A percentile compares a stretch with the other conserved stretches of the same genome.
Conservation (phyloP, 1,140 invertebrate species). For the Megalopta genalis region DNA sequence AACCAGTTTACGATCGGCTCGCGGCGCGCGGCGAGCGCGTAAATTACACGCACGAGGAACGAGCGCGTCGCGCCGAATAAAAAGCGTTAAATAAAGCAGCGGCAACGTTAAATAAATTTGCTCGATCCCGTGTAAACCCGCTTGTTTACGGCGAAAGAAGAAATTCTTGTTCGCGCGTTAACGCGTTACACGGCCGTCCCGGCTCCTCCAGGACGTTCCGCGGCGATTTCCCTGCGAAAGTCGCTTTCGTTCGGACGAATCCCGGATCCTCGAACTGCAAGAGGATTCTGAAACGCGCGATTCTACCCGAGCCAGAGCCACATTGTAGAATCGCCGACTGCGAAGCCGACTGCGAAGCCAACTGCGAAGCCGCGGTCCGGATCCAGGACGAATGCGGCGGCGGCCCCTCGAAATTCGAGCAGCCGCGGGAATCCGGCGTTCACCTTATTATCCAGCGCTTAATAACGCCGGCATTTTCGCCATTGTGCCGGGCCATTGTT, state of each 20-base stretch:
- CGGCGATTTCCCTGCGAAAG: too few species aligned
- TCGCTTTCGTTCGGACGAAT: too few species aligned
- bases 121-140: background rate
- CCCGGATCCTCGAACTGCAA: too few species aligned
- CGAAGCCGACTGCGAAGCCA: too few species aligned
- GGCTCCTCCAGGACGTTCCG: too few species aligned
- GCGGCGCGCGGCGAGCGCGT: too few species aligned
- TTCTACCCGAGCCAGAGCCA: too few species aligned
- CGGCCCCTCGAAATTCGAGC: background rate
- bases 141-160: background rate
- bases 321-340: too few species aligned
- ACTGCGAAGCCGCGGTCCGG: too few species aligned
- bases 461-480: constrained; percentile 37
- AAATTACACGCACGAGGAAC: background rate
- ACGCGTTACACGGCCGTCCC: too few species aligned
- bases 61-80: background rate
- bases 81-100: background rate
- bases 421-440: background rate
- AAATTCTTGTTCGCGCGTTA: too few species aligned
- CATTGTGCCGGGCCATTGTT: constrained; percentile 42
- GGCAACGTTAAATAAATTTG: background rate
- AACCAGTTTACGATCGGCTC: background rate
- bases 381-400: background rate
- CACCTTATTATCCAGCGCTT: constrained; percentile 45
- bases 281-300: too few species aligned